Base-by-base conservation (phyloP, 2,888 invertebrate genomes). In the Andrena hattorfiana region DNA sequence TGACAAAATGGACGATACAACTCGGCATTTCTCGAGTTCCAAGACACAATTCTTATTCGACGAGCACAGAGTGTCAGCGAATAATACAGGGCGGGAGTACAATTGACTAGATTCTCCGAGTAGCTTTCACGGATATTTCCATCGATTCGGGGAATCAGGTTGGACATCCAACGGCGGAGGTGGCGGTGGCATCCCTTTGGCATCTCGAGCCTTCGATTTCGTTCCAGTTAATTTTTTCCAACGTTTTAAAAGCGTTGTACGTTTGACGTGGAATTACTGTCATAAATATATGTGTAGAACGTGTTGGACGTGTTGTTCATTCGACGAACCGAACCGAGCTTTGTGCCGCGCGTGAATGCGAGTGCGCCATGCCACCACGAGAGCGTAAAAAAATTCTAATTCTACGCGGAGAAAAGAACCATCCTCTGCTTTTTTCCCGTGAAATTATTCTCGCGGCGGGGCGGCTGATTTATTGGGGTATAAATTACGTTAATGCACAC, bases 401-500 rank as follows among this genome's bases (percentile, higher is more conserved):
- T 76, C 54, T 35, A 48, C 13, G 49, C 28, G 54, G 64, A 48
- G 56, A 42, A 74, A 77, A 74, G 56, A 63, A 68, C 71, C 70
- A 26, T 68, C 67, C 73, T 26, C 68, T 59, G 26, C 20, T 77
- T 72, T 73, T 76, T 76, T 60, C 70, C 42, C 26, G 63, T 48
- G 83, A 86, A 90, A 89, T 87, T 89, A 89, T 89, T 87, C 86
- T 80, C 83, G 81, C 77, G 79, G 73, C 59, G 77, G 71, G 48
- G 51, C 48, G 71, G 74, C 78, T 90, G 88, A 90, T 90, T 89
- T 90, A 90, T 90, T 72, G 87, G 71, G 74, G 70, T 77, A 88
- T 90, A 90, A 89, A 90, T 90, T 89, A 90, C 84, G 72, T 80
- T 84, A 87, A 88, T 83, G 79, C 77, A 80, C 78, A 84, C 76